Percentiles rank a stretch among this genome's conserved stretches.
These are phyloP conservation scores for Clistopyga incitator DNA, from an alignment of 2,888 invertebrate species.

Conservation along the genomic window DNA sequence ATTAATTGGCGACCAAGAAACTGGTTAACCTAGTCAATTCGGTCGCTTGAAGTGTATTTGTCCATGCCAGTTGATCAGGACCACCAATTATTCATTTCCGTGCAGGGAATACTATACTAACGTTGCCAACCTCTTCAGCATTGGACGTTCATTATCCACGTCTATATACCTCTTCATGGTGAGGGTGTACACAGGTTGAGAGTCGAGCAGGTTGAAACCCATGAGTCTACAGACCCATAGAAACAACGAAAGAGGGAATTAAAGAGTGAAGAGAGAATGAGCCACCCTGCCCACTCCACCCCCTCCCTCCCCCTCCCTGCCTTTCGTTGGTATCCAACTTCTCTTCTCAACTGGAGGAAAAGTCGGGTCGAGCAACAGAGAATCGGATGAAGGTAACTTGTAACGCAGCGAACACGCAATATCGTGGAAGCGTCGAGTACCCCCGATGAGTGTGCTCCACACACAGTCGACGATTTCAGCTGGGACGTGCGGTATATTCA, in stretches of 20 bases:
- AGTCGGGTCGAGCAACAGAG: conserved; percentile 11
- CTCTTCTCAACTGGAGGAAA: neutral
- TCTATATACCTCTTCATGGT: neutral
- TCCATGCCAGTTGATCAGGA: no score
- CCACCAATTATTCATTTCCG: no score
- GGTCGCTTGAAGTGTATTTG: no score
- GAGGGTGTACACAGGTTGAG: neutral
- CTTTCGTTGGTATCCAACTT: neutral
- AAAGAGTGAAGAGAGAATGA: conserved; percentile 55
- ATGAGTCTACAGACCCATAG: conserved; percentile 17
- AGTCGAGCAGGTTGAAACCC: conserved; percentile 24
- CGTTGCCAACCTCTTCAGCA: no score
- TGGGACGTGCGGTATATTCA: conserved; percentile 26
- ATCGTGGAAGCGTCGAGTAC: conserved; percentile 47
- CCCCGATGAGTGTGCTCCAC: conserved; percentile 5
- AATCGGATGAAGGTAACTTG: neutral
- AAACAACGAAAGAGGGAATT: conserved; percentile 57
- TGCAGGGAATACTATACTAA: no score
- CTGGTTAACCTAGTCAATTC: no score
- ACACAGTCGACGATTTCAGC: conserved; percentile 6
- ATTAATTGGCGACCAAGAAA: no score
- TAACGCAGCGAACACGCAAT: conserved; percentile 58
- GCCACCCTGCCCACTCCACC: no score
- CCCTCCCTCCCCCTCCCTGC: no score
- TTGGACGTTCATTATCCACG: no score